phyloP scores from a whole-genome alignment of 2,888 invertebrate genomes.

The Tachina fera region DNA sequence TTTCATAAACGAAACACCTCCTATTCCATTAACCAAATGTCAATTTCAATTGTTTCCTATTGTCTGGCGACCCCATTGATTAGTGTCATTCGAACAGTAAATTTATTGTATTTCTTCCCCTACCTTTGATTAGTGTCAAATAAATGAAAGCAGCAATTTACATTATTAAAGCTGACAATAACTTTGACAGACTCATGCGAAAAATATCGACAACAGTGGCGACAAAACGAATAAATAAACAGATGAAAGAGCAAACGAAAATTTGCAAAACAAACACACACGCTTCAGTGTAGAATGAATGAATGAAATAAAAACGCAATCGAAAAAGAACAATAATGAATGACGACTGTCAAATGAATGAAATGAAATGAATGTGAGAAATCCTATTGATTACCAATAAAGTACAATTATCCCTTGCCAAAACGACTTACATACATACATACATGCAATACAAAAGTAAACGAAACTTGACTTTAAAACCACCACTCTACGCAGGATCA shows the following conservation, averaged over 20 bases:
- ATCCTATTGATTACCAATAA: slow-evolving; percentile 57
- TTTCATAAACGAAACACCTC: slow-evolving; percentile 26
- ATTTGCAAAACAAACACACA: slow-evolving; percentile 46
- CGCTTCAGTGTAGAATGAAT: not conserved
- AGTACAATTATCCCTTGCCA: slow-evolving; percentile 52
- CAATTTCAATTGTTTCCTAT: slow-evolving; percentile 27
- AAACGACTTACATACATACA: not conserved
- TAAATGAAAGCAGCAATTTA: slow-evolving; percentile 44
- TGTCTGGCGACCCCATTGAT: slow-evolving; percentile 35
- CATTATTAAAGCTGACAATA: slow-evolving; percentile 53
- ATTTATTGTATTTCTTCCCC: slow-evolving; percentile 20
- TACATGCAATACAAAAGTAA: slow-evolving; percentile 12
- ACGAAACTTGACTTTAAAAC: slow-evolving; percentile 55
- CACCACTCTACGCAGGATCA: slow-evolving; percentile 51
- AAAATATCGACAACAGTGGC: slow-evolving; percentile 37
- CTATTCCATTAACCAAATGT: slow-evolving; percentile 50
- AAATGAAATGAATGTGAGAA: slow-evolving; percentile 49
- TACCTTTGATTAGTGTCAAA: slow-evolving; percentile 41
- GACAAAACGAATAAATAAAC: slow-evolving; percentile 45
- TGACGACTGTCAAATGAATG: slow-evolving; percentile 10
- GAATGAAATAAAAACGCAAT: slow-evolving; percentile 31
- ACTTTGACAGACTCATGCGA: slow-evolving; percentile 51
- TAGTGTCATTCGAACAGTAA: slow-evolving; percentile 46
- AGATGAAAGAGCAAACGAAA: not conserved
- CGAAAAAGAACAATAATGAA: slow-evolving; percentile 41